Percentiles rank a stretch among this genome's conserved stretches.
Conservation (phyloP, 2,113 vertebrate genomes). For the Tachuris rubrigastra region DNA sequence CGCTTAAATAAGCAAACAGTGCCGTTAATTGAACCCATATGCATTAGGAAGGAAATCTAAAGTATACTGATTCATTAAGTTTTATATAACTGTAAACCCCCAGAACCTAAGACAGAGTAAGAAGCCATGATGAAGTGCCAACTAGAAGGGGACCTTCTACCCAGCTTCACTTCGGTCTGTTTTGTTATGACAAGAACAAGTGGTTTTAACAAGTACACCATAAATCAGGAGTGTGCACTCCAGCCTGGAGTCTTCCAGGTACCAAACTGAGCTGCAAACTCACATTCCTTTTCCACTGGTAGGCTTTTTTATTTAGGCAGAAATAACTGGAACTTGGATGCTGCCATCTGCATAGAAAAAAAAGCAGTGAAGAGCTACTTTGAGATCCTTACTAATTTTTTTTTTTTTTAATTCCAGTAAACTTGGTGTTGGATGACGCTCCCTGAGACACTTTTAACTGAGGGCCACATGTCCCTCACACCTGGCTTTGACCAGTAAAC, state of each 20-base stretch:
- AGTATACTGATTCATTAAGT: slow-evolving; percentile 75
- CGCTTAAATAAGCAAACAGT: slow-evolving; percentile 72
- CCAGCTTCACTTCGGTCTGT: slow-evolving; percentile 35
- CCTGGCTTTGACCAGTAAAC: background rate
- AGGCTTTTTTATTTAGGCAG: background rate
- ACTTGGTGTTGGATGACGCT: fast-evolving
- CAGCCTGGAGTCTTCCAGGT: slow-evolving; percentile 38
- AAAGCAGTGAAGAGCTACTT: background rate
- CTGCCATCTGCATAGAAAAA: slow-evolving; percentile 7
- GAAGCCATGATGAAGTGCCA: slow-evolving; percentile 66
- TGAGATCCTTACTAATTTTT: background rate
- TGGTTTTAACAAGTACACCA: slow-evolving; percentile 60
- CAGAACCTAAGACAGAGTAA: slow-evolving; percentile 62
- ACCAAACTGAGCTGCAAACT: background rate
- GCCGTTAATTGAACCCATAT: slow-evolving; percentile 74
- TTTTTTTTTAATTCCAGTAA: background rate
- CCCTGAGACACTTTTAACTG: background rate
- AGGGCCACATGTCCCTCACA: background rate
- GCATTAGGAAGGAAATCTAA: slow-evolving; percentile 73
- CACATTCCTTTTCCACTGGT: slow-evolving; percentile 10
- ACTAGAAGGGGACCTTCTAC: slow-evolving; percentile 41
- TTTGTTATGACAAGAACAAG: slow-evolving; percentile 70
- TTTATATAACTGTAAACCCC: slow-evolving; percentile 75
- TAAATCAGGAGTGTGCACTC: slow-evolving; percentile 49
- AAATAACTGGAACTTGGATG: slow-evolving; percentile 9